Evolutionary conservation across 1,140 invertebrate species (phyloP), one percentile per base, ranked within the genome.

Genomic region (Bicyclus anynana): DNA sequence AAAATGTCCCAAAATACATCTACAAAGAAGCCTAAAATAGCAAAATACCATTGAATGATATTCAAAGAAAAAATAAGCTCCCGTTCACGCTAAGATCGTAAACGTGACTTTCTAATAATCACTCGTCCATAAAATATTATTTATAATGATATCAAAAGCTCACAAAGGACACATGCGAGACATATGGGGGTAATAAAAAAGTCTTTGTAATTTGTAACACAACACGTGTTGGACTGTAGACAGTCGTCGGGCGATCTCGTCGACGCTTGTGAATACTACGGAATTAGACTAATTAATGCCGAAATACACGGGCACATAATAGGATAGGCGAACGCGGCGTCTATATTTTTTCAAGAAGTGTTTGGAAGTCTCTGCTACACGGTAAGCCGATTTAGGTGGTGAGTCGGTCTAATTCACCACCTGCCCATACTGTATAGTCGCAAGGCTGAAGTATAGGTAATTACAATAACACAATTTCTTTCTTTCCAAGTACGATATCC

Each of bases 291-390:
- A 58, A 58, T 58, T 58, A 52, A 35, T 16, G 27, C 5, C 33
- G 12, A 37, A 37, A 51, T 23, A 13, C 23, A 38, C 29, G 13
- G 16, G 13, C 14, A 35, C 27, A 18, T 12, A 14, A 21, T 23
- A 37, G 10, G 35, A 21, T n/a, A 26, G 12, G 20, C n/a, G n/a
- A n/a, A n/a, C n/a, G n/a, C n/a, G n/a, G n/a, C n/a, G n/a, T n/a
- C n/a, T n/a, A n/a, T n/a, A n/a, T n/a, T n/a, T n/a, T n/a, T n/a
- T n/a, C n/a, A n/a, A n/a, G n/a, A n/a, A n/a, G n/a, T n/a, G n/a
- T n/a, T n/a, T n/a, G 78, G 74, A 61, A 68, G 73, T 77, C 74
- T 76, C 35, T 58, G 72, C 71, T 81, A 76, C 76, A 56, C 60
- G 66, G 79, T 56, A 40, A 62, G 51, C 75, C 72, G 79, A 75